phyloP scores from a whole-genome alignment of 2,888 invertebrate genomes.

The Pseudolycoriella hygida region DNA sequence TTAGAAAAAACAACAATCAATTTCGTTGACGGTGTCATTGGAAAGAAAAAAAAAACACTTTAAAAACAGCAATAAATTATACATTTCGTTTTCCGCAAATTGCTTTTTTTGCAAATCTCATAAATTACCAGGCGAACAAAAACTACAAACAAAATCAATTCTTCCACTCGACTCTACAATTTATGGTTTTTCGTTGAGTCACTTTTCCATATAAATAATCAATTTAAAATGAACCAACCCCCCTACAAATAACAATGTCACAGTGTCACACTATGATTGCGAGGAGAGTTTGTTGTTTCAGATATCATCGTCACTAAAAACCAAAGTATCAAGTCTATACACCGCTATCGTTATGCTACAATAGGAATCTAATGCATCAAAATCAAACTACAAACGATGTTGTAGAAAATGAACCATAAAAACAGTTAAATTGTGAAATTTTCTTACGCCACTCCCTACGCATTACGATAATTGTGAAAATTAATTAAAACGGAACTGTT shows the following conservation, averaged over 20 bases:
- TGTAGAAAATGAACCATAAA: neutral
- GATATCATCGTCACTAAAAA: too few species aligned
- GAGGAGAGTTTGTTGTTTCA: neutral
- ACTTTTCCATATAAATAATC: slow-evolving; percentile 2
- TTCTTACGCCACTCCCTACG: slow-evolving; percentile 6
- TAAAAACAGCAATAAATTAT: neutral
- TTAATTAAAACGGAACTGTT: slow-evolving; percentile 12
- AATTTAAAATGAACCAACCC: slow-evolving; percentile 1
- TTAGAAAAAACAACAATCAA: too few species aligned
- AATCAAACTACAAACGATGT: neutral
- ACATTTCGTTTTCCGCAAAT: neutral
- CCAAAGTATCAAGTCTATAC: slow-evolving; percentile 3
- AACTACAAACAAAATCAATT: slow-evolving; percentile 5
- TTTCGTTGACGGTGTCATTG: neutral
- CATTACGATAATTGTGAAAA: slow-evolving; percentile 14
- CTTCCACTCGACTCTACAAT: slow-evolving; percentile 6
- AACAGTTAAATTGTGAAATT: neutral
- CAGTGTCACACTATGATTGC: neutral
- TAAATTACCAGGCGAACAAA: slow-evolving; percentile 2
- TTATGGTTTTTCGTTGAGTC: slow-evolving; percentile 5
- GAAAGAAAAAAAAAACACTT: neutral
- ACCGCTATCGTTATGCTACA: neutral
- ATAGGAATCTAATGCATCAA: neutral
- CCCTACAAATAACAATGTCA: too few species aligned
- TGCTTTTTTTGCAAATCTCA: slow-evolving; percentile 1